Evolutionary conservation across 1,140 invertebrate genomes (phyloP).

Genomic region (Pseudomyrmex flavicornis): DNA sequence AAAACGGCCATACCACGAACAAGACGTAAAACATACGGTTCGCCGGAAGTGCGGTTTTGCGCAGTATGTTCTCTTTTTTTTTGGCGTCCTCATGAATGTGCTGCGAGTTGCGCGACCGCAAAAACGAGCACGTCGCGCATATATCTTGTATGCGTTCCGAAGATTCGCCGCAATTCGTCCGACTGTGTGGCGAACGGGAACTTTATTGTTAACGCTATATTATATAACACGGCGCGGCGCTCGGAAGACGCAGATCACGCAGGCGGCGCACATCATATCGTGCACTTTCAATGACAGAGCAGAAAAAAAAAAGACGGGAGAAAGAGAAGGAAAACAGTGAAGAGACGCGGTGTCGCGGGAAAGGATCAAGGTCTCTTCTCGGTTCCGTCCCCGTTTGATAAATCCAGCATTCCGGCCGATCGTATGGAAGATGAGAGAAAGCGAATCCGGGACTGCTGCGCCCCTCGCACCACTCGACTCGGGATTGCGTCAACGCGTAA

Average conservation of each 20-base stretch:
- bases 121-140: constrained; percentile 28
- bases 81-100: not conserved
- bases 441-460: constrained; percentile 44
- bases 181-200: constrained; percentile 22
- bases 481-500: constrained; percentile 69
- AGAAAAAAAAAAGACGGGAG: constrained; percentile 12
- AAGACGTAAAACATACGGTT: constrained; percentile 37
- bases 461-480: constrained; percentile 9
- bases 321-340: constrained; percentile 22
- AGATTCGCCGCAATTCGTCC: constrained; percentile 29
- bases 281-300: not conserved
- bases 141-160: constrained; percentile 1
- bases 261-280: not conserved
- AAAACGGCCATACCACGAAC: constrained; percentile 28
- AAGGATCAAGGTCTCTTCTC: constrained; percentile 47
- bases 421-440: constrained; percentile 68
- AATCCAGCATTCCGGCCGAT: constrained; percentile 33
- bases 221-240: not conserved
- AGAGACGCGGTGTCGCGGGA: not conserved
- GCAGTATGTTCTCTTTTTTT: constrained; percentile 11
- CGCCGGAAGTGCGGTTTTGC: constrained; percentile 45
- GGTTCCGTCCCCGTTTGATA: constrained; percentile 27
- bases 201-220: constrained; percentile 36
- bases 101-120: constrained; percentile 19
- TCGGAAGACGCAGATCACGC: not conserved